Evolutionary conservation across 2,113 vertebrate genomes (phyloP), one percentile per base, ranked within the genome.

Genomic region (Brevimyrus niger): DNA sequence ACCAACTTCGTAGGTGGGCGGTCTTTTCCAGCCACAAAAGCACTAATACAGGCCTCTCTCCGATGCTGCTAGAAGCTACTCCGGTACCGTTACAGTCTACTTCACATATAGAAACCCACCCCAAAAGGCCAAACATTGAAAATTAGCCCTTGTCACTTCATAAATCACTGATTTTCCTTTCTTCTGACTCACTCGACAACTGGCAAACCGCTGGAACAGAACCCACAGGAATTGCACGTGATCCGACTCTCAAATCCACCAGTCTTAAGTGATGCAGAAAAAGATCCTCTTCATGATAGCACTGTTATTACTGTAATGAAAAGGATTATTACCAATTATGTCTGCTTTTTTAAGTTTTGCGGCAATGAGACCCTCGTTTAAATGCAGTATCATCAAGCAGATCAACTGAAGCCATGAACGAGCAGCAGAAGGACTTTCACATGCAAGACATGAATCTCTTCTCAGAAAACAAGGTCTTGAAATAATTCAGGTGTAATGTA

Each of bases 131-230:
- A 85, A 85, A 61, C 38, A 19, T 15, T 58, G 88, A 85, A 89
- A 89, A 89, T 89, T 58, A 89, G 35, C n/a, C 50, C 53, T 61
- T 44, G 80, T 50, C 80, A 85, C 51, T 85, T 61, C 88, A 89
- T 89, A 84, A 89, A 89, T 89, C 88, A 84, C 82, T 0, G 38
- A 42, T 84, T 89, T 80, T 82, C 46, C 44, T 76, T 85, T 27
- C 80, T 76, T 44, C 35, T 89, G 88, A 85, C 88, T 46, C 51
- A 85, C 88, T 88, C 42, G n/a, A 44, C 7, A 42, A 44, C 23
- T 84, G 38, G 80, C 76, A 89, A 84, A 89, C 76, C 31, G n/a
- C 50, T 84, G 80, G 88, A 84, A 61, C 51, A 17, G 21, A 85
- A 85, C 42, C 88, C 23, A 6, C 88, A 89, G 88, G 80, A 89